Base-by-base conservation (phyloP, 1,140 invertebrate genomes). In the Scaptodrosophila lebanonensis region DNA sequence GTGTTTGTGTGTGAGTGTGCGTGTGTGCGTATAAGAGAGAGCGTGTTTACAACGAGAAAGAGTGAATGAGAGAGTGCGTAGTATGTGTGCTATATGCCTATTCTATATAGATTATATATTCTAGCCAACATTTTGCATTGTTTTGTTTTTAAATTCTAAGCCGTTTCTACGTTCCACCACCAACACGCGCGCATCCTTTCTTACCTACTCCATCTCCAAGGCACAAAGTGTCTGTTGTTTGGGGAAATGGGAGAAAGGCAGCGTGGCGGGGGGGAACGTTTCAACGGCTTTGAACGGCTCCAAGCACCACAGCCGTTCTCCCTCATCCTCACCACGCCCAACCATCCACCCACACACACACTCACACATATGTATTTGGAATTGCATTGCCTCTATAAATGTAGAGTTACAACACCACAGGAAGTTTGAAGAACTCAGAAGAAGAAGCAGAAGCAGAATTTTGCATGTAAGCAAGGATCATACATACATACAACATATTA, bases 211-310 rank as follows among this genome's bases (percentile, higher is more conserved):
- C n/a, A n/a, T n/a, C n/a, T n/a, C n/a, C 9, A n/a, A 2, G 50
- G 52, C 72, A 77, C 72, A 48, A 71, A 79, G 72, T 77, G 72
- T 64, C 39, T n/a, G n/a, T n/a, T n/a, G n/a, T n/a, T 27, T 9
- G 22, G 50, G 12, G 9, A 11, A 35, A 8, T 16, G 12, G 33
- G 0, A 6, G 12, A 32, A 12, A 15, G 25, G 12, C 11, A 11
- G 47, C 35, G 33, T 45, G 12, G 50, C 48, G 39, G 30, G 33
- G 61, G 51, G 39, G 56, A 72, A 58, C 72, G 48, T 54, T 42
- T 48, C 44, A 61, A 40, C 63, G 72, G 67, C 72, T 63, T 67
- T 50, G 58, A n/a, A n/a, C 47, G 33, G 43, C 56, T 47, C 49
- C 43, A 42, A 66, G 43, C 58, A 39, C 42, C 48, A 51, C 32